Percentiles rank a stretch among this genome's conserved stretches.
These are phyloP conservation scores for Rhabdomys dilectus DNA, from an alignment of 2,113 vertebrate species.

Conservation along the genomic window DNA sequence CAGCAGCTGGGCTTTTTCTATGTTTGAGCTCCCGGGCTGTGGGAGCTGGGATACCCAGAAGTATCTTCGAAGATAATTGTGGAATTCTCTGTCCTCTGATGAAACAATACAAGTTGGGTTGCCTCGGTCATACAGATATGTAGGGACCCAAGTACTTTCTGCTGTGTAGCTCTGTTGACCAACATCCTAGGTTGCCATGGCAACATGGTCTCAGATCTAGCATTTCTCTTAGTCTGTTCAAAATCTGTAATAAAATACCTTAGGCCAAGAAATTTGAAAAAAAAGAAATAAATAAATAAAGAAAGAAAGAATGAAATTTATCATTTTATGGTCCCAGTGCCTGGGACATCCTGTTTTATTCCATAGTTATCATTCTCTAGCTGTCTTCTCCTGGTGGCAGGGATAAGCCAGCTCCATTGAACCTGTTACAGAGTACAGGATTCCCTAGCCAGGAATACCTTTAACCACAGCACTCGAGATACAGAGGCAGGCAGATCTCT, in stretches of 20 bases:
- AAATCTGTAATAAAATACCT: neutral
- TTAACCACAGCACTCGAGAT: neutral
- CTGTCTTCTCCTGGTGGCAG: neutral
- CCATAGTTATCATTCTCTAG: neutral
- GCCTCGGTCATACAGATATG: neutral
- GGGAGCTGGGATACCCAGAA: neutral
- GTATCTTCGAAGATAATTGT: neutral
- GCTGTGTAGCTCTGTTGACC: neutral
- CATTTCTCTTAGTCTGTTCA: neutral
- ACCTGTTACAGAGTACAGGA: neutral
- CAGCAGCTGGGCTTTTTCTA: neutral
- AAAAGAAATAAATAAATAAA: no score
- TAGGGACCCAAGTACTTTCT: neutral
- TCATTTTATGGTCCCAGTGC: neutral
- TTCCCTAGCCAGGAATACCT: neutral
- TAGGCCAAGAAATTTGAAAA: neutral
- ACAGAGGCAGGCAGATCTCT: neutral
- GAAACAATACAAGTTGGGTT: neutral
- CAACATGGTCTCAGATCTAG: neutral
- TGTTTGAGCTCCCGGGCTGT: neutral
- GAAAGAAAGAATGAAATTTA: neutral
- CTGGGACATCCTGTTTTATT: neutral
- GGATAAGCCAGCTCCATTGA: neutral
- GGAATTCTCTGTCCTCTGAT: neutral
- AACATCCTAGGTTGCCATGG: neutral